These are phyloP conservation scores for Vollenhovia emeryi DNA, from an alignment of 1,140 invertebrate species.

Conservation along the genomic window DNA sequence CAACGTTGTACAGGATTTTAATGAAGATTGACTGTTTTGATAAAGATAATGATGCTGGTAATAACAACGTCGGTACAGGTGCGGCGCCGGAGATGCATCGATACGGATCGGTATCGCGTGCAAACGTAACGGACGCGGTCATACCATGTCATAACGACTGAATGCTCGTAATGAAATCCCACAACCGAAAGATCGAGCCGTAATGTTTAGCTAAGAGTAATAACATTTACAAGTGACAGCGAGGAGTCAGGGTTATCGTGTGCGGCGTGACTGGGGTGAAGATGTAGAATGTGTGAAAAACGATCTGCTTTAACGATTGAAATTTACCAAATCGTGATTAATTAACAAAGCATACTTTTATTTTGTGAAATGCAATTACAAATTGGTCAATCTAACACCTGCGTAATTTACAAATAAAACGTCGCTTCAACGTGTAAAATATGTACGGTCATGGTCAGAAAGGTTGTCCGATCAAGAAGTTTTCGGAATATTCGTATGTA, in stretches of 20 bases:
- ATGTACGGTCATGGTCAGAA: no score
- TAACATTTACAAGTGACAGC: conserved; percentile 27
- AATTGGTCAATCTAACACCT: not conserved
- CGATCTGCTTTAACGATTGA: not conserved
- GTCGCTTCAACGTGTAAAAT: no score
- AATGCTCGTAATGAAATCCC: conserved; percentile 32
- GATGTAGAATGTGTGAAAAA: not conserved
- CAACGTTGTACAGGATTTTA: conserved; percentile 63
- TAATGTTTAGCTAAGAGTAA: conserved; percentile 53
- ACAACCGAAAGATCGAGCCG: conserved; percentile 7
- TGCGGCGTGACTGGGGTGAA: not conserved
- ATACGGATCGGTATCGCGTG: conserved; percentile 47
- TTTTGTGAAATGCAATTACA: not conserved
- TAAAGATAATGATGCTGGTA: conserved; percentile 61
- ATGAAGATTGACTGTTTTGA: conserved; percentile 64
- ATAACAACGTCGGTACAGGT: conserved; percentile 55
- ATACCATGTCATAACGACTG: conserved; percentile 22
- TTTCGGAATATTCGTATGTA: no score
- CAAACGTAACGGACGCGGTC: conserved; percentile 37
- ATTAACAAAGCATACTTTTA: not conserved
- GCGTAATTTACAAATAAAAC: no score
- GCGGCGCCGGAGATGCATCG: conserved; percentile 37
- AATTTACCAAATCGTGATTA: not conserved
- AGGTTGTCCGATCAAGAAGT: no score
- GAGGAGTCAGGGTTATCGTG: conserved; percentile 37